phyloP scores from a whole-genome alignment of 2,888 invertebrate genomes.

The Tiliacea citrago region DNA sequence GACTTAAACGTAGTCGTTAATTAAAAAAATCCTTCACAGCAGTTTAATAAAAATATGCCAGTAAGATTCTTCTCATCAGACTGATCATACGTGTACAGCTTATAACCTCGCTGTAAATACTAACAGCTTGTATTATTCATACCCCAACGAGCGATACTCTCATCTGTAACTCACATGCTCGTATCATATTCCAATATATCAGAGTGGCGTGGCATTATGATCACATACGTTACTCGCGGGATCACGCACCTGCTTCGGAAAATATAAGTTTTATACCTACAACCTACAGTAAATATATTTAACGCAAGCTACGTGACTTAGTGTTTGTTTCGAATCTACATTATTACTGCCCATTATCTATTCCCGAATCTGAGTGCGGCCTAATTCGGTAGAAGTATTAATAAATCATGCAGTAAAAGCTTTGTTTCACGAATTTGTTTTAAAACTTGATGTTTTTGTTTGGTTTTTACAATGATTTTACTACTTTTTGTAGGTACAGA shows the following conservation, averaged over 20 bases:
- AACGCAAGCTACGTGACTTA: constrained; percentile 30
- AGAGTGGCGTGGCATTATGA: constrained; percentile 63
- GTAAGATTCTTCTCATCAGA: no score
- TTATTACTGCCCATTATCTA: constrained; percentile 57
- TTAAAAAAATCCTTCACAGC: no score
- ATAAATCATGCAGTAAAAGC: constrained; percentile 59
- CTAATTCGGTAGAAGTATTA: constrained; percentile 43
- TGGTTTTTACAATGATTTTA: constrained; percentile 3
- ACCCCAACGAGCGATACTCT: constrained; percentile 34
- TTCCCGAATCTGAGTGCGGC: constrained; percentile 40
- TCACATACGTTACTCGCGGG: constrained; percentile 54
- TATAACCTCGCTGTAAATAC: neutral
- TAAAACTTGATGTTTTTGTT: neutral
- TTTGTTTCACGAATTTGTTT: constrained; percentile 35
- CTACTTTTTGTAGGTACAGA: neutral
- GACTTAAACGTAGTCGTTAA: no score
- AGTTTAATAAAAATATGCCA: no score
- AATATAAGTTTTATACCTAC: constrained; percentile 12
- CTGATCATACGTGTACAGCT: no score
- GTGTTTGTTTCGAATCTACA: constrained; percentile 33
- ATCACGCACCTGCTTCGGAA: constrained; percentile 63
- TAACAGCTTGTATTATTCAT: constrained; percentile 39
- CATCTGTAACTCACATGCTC: constrained; percentile 50
- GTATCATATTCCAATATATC: constrained; percentile 72
- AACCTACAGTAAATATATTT: constrained; percentile 11